Base-by-base conservation (phyloP, 2,797 vertebrate genomes). In the Margarornis squamiger region DNA sequence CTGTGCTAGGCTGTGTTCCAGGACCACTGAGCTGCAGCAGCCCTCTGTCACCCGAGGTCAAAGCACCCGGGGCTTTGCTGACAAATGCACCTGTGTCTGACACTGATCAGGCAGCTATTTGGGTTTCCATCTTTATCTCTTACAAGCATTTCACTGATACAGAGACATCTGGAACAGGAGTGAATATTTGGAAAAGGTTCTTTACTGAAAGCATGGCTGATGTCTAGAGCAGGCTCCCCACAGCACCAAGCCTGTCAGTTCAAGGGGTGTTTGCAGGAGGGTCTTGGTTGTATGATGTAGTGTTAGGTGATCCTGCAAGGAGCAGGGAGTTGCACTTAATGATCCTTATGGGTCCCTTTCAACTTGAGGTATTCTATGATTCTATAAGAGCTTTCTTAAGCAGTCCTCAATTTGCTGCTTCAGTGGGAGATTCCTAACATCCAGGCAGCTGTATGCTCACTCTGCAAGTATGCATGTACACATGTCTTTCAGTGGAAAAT, bases 81-180 rank as follows among this genome's bases (percentile, higher is more conserved):
- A 81, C 70, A 95, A 88, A 67, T 54, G 57, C 23, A 27, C 19
- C 39, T 34, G 6, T 58, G 57, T 46, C 46, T 72, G 43, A 27
- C 38, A 17, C 23, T 36, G 43, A 27, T 51, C 52, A 43, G 39
- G 36, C 51, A 81, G 46, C 55, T 78, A 27, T 61, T 41, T 85
- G 58, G 14, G 20, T 82, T 90, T 91, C 78, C 43, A n/a, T 86
- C 86, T 79, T 93, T 58, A 19, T 88, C 41, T 87, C 22, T 27
- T 10, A 76, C 75, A 54, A 86, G 11, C 29, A 26, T 34, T 72
- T 67, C 30, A 32, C 22, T 70, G 30, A 51, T 76, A 30, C 74
- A 91, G 57, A 87, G 81, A 30, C 29, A 68, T 46, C 81, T 79
- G 67, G 51, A 68, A 66, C 30, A 39, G 51, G 52, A 73, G 0